Evolutionary conservation across 2,888 invertebrate genomes (phyloP).

Genomic region (Corbicula japonica): DNA sequence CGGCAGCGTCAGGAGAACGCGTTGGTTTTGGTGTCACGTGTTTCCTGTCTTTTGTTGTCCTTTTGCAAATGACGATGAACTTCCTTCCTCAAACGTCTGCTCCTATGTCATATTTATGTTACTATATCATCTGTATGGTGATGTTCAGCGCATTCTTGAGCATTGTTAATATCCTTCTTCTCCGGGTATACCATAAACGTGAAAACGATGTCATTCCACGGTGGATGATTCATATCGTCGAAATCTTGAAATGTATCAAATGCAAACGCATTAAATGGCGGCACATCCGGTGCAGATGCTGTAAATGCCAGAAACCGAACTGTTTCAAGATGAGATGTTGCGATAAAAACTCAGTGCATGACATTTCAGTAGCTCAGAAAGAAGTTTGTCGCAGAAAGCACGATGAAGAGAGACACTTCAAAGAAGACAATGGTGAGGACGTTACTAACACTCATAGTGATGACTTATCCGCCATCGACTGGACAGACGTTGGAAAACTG

Average conservation of each 20-base stretch:
- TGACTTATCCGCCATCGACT: background rate
- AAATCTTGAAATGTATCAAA: constrained; percentile 19
- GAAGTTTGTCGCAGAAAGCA: no score
- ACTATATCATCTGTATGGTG: constrained; percentile 57
- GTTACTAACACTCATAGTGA: background rate
- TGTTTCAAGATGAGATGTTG: background rate
- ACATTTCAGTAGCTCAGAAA: background rate
- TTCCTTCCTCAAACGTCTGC: constrained; percentile 47
- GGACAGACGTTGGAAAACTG: constrained; percentile 29
- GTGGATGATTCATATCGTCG: constrained; percentile 23
- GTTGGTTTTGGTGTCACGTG: constrained; percentile 60
- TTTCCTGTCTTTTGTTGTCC: constrained; percentile 58
- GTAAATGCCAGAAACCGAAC: background rate
- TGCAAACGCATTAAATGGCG: background rate
- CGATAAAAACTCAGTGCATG: background rate
- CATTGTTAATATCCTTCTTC: constrained; percentile 33
- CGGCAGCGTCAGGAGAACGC: constrained; percentile 56
- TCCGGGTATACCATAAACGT: constrained; percentile 46
- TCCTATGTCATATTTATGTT: constrained; percentile 52
- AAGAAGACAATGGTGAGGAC: background rate
- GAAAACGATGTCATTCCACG: constrained; percentile 35
- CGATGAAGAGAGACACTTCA: no score
- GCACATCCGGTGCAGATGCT: background rate
- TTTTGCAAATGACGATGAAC: constrained; percentile 48
- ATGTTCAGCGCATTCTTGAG: constrained; percentile 48